Base-by-base conservation (phyloP, 2,888 invertebrate genomes). In the Latheticus oryzae region DNA sequence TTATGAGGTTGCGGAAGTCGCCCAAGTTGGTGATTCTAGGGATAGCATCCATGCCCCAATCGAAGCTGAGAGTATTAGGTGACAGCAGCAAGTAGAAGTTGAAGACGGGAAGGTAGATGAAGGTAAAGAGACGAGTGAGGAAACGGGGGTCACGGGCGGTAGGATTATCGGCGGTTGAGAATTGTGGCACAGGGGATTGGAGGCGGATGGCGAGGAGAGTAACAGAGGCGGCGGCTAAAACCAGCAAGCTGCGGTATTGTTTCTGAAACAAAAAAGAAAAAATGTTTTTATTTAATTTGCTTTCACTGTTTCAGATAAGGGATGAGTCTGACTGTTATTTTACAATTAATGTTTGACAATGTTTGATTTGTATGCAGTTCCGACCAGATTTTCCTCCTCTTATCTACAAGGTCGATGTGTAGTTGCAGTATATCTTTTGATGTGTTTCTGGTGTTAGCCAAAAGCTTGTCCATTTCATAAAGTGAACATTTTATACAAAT, bases 31-130 rank as follows among this genome's bases (percentile, higher is more conserved):
- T 87, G 67, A 98, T 87, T 59, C 93, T 85, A 4, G 96, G 95
- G 71, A 98, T 88, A 1, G 97, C 90, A 70, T 96, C 95, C 97
- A 98, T 97, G 15, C 97, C 96, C 98, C 97, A 98, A 80, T 98
- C 97, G 81, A 97, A 98, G 78, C 96, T 96, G 50, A 98, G 83
- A 66, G 89, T 87, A 68, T 86, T 85, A 3, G 97, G 97, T 77
- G 88, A 93, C 26, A 97, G 77, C 58, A 97, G 82, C 72, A 97
- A 85, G 78, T 88, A 87, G 72, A 95, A 88, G 80, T 97, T 97
- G 75, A 94, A 90, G 32, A 91, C 89, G 26, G 97, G 97, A 68
- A 98, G 85, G 78, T 95, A 95, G 63, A 90, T 83, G 80, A 96
- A 97, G 43, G 97, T 97, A 72, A 95, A 85, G 54, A 91, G 83